Base-by-base conservation (phyloP, 2,888 invertebrate genomes). In the Apeira syringaria region DNA sequence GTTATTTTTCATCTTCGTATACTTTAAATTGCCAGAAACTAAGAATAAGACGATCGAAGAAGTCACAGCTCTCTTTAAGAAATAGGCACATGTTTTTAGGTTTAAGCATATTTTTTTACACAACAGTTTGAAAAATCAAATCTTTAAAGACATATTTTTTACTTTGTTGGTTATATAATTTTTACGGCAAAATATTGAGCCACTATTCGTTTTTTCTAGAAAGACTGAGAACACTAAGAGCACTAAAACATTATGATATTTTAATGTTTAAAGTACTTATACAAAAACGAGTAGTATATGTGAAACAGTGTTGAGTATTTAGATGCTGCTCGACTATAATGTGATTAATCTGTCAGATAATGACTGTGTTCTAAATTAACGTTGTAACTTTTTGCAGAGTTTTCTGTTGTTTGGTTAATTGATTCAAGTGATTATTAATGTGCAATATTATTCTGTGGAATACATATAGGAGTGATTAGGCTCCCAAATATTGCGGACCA, bases 1-100 rank as follows among this genome's bases (percentile, higher is more conserved):
- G 17, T 27, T 90, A 27, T 91, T 90, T 74, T 90, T 85, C 53
- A 58, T 77, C 17, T 90, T 89, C 61, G 83, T 86, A 2, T 88
- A 84, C 56, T 79, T 83, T 54, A 87, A 84, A 61, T 59, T 90
- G 51, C 90, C 90, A 3, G 90, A 91, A 66, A 91, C 90, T 9
- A 91, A 90, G 64, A 90, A 91, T 51, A 87, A 74, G 50, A 80
- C 87, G 7, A 83, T 90, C 32, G 90, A 91, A 53, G 90, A 90
- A 59, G 90, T 91, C 12, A 87, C 89, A 46, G 82, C 84, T 72
- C 72, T 89, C 57, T 91, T 90, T 69, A 90, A 88, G 50, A 72
- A 83, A 54, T 83, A 76, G 65, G 49, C 35, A 2, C 56, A 57
- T 61, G 43, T 45, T 72, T 71, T 59, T 76, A 75, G 63, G 44